These are phyloP conservation scores for Tragelaphus imberbis DNA, from an alignment of 2,113 vertebrate genomes.

Conservation along the genomic window DNA sequence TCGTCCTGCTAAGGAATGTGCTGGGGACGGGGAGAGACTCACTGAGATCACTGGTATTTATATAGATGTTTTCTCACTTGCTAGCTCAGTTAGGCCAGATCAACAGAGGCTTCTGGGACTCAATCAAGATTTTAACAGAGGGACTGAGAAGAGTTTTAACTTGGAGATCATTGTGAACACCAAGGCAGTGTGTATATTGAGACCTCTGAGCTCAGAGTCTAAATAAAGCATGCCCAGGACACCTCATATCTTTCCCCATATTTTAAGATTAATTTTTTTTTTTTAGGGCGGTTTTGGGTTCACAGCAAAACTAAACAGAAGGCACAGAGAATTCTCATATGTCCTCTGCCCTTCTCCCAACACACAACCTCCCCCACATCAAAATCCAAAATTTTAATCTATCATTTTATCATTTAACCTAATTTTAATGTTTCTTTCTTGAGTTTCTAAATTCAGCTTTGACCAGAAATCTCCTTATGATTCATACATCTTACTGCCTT, in stretches of 20 bases:
- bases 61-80: conserved; percentile 26
- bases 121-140: conserved; percentile 9
- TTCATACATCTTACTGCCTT: not conserved
- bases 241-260: not conserved
- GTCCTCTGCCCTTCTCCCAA: fast-evolving
- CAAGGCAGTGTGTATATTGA: not conserved
- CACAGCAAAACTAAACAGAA: not conserved
- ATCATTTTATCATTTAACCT: not conserved
- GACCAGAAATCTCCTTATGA: not conserved
- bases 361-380: not conserved
- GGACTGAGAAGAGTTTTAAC: not conserved
- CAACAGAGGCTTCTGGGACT: conserved; percentile 27
- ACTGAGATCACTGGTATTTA: conserved; percentile 60
- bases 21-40: not conserved
- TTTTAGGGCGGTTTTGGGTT: not conserved
- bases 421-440: not conserved
- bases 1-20: conserved; percentile 43
- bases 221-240: not conserved
- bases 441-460: not conserved
- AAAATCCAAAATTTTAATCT: not conserved
- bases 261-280: not conserved
- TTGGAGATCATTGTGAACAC: not conserved
- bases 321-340: not conserved
- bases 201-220: not conserved
- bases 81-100: not conserved